phyloP scores from a whole-genome alignment of 2,113 vertebrate species.

The Tychaedon coryphoeus region DNA sequence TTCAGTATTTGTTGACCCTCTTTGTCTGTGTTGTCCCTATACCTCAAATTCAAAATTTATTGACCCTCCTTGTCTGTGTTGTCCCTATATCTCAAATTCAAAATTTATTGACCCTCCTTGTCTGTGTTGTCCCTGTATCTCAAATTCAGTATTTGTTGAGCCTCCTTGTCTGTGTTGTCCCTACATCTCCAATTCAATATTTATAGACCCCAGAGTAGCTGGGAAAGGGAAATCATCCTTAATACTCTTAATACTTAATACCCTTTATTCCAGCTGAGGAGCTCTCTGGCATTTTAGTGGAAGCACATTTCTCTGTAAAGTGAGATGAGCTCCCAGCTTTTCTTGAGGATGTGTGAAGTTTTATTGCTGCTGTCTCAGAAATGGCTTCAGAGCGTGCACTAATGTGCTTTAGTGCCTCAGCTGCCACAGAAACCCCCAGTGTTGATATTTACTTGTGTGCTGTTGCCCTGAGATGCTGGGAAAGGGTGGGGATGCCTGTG shows the following conservation, averaged over 20 bases:
- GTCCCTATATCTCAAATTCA: too few relatives aligned
- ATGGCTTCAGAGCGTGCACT: rapidly evolving
- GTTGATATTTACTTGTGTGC: background rate
- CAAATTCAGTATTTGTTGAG: background rate
- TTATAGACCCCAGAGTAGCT: background rate
- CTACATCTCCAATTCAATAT: too few relatives aligned
- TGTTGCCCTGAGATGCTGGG: background rate
- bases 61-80: too few relatives aligned
- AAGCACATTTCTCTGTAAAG: background rate
- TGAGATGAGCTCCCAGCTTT: background rate
- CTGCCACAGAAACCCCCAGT: background rate
- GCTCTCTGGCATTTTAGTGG: background rate
- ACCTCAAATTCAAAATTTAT: background rate
- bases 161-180: too few relatives aligned
- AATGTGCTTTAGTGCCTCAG: background rate
- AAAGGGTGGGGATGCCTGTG: background rate
- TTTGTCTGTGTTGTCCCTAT: background rate
- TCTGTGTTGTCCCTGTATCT: too few relatives aligned
- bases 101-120: too few relatives aligned
- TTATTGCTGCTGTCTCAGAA: background rate
- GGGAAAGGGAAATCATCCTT: background rate
- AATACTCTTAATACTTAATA: background rate
- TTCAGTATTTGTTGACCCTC: background rate
- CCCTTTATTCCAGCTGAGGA: background rate
- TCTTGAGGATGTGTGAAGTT: background rate